Evolutionary conservation across 2,888 invertebrate genomes (phyloP).

Genomic region (Ypsolopha sequella): DNA sequence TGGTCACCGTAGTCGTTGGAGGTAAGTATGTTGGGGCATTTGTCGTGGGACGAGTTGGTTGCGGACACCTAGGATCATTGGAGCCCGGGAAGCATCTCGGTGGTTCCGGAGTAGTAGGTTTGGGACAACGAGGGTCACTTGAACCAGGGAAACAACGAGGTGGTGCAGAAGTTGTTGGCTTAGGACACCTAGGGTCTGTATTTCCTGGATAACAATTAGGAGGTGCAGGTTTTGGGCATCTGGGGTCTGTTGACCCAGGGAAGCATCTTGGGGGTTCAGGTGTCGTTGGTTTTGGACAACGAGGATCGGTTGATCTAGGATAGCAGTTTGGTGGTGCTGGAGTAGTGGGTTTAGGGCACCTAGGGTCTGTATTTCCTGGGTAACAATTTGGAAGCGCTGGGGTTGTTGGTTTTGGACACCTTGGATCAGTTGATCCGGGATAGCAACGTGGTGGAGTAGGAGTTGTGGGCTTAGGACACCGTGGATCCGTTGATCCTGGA

Average conservation of each 20-base stretch:
- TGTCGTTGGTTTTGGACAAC: conserved; percentile 19
- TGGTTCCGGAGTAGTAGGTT: conserved; percentile 18
- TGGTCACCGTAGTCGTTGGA: conserved; percentile 15
- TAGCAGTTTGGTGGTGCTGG: conserved; percentile 16
- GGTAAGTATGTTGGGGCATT: conserved; percentile 24
- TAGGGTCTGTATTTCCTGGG: conserved; percentile 16
- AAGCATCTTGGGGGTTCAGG: conserved; percentile 12
- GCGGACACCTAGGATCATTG: conserved; percentile 36
- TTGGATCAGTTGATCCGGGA: conserved; percentile 39
- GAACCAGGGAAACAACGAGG: conserved; percentile 20
- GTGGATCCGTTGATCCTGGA: conserved; percentile 20
- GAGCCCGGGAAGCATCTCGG: conserved; percentile 27
- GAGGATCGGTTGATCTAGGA: conserved; percentile 9
- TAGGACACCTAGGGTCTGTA: conserved; percentile 27
- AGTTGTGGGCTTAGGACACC: conserved; percentile 16
- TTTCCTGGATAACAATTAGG: conserved; percentile 34
- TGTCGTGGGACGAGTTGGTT: conserved; percentile 24
- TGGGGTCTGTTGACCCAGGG: conserved; percentile 15
- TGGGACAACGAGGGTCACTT: conserved; percentile 29
- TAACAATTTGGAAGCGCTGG: conserved; percentile 12
- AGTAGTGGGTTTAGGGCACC: conserved; percentile 14
- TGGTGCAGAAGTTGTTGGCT: conserved; percentile 28
- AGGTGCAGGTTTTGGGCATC: conserved; percentile 17
- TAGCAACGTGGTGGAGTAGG: conserved; percentile 28
- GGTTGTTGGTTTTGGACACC: conserved; percentile 29